Evolutionary conservation across 2,797 vertebrate species (phyloP).

Genomic region (Adelosebastes latens): DNA sequence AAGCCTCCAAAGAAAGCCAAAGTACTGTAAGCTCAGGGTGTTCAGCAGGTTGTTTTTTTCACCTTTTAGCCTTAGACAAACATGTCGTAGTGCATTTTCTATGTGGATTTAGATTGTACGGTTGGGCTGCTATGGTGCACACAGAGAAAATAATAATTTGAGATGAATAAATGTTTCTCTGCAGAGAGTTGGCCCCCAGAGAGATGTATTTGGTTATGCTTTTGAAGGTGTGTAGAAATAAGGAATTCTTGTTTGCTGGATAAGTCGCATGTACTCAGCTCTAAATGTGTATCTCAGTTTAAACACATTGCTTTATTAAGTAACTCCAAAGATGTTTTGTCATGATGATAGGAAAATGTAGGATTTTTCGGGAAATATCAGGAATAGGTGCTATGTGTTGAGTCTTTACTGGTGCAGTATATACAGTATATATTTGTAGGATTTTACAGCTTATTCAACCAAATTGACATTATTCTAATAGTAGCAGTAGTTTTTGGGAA

Average conservation of each 20-base stretch:
- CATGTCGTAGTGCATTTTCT: neutral
- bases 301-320: neutral
- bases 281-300: neutral
- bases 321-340: constrained; percentile 18
- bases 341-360: neutral
- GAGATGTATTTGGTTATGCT: neutral
- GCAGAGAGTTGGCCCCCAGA: neutral
- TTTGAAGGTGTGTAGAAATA: neutral
- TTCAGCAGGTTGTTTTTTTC: neutral
- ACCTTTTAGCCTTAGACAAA: constrained; percentile 8
- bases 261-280: neutral
- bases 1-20: constrained; percentile 21
- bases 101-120: neutral
- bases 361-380: neutral
- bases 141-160: constrained; percentile 16
- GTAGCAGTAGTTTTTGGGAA: constrained; percentile 12
- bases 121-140: constrained; percentile 10
- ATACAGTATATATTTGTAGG: constrained; percentile 40
- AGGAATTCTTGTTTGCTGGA: neutral
- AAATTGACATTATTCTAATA: neutral
- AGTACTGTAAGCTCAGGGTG: constrained; percentile 53
- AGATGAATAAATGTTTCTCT: constrained; percentile 19
- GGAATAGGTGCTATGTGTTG: neutral
- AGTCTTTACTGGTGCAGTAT: constrained; percentile 11
- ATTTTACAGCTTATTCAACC: neutral